Base-by-base conservation (phyloP, 2,113 vertebrate species). In the Rhipidura dahli region DNA sequence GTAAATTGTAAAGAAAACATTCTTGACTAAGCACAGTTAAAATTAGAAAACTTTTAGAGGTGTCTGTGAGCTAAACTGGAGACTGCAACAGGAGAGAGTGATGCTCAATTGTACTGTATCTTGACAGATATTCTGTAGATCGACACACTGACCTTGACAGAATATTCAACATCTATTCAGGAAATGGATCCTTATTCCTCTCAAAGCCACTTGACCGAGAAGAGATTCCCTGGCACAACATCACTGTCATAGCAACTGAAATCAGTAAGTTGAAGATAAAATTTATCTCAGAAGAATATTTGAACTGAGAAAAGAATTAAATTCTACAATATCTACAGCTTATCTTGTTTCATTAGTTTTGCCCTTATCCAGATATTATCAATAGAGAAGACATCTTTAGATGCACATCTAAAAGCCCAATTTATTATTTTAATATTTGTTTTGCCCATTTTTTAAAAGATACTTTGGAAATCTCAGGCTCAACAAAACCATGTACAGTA, bases 221-320 rank as follows among this genome's bases (percentile, higher is more conserved):
- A 96, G 98, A 98, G 78, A 98, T 97, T 71, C 98, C 99, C 40
- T 99, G 99, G 99, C 99, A 99, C 96, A 99, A 99, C 73, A 99
- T 99, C 88, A 99, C 99, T 2, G 93, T 99, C 69, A 98, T 99
- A 95, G 99, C 99, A 57, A 98, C 98, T 31, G 99, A 99, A 98
- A 99, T 99, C 96, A 99, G 99, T 99, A 97, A 98, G 99, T 97
- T 57, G 7, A 26, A 85, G 40, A 69, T 37, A 15, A 49, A 13
- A 39, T 64, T 57, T 57, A 53, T 31, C 19, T 76, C 11, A 24
- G 51, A 22, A 45, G 11, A 89, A 49, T 49, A 17, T 82, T 50
- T 56, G 15, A 87, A 68, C 8, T 51, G 10, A 78, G 10, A 69
- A 89, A 85, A 82, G 0, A 35, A 11, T 42, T 44, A 37, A 86